Evolutionary conservation across 2,888 invertebrate species (phyloP), one percentile per base, ranked within the genome.

Genomic region (Brachyopa scutellaris): DNA sequence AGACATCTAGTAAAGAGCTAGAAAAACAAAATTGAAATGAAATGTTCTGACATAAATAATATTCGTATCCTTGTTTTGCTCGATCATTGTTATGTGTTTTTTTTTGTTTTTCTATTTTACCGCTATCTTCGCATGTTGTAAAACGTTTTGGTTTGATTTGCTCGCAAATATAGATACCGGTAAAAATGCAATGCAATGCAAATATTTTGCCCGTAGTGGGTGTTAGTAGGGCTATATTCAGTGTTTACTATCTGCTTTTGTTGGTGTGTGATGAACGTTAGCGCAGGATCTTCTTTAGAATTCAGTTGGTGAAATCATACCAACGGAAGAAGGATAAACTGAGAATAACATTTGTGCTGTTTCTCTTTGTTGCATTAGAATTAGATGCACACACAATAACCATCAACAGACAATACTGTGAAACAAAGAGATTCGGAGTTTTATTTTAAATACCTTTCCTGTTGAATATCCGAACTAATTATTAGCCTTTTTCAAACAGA

Each of bases 171-270:
- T 26, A 15, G 8, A 1, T 19, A 11, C 51, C 51, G 31, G 33
- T 31, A 33, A 31, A 29, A 49, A 49, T 49, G 47, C 26, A 49
- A 49, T 45, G 45, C n/a, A 21, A 21, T 11, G n/a, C 47, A 47
- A 21, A 47, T 1, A 23, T 4, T 45, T 9, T 45, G n/a, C 5
- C 45, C 21, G 21, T 19, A 13, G 47, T 13, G 26, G 23, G 11
- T 7, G 13, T 7, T 19, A n/a, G n/a, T n/a, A n/a, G n/a, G n/a
- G n/a, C n/a, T n/a, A n/a, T n/a, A n/a, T n/a, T n/a, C n/a, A 6
- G 40, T 4, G 40, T 40, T 40, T 17, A 23, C 8, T 45, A 11
- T 11, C 8, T 40, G 1, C n/a, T 8, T 15, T 1, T 40, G 15
- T 47, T 0, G 7, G 6, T 19, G 1, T 23, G 2, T 26, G 3